These are phyloP conservation scores for Tetheella fluctuosa DNA, from an alignment of 2,888 invertebrate species.

Conservation along the genomic window DNA sequence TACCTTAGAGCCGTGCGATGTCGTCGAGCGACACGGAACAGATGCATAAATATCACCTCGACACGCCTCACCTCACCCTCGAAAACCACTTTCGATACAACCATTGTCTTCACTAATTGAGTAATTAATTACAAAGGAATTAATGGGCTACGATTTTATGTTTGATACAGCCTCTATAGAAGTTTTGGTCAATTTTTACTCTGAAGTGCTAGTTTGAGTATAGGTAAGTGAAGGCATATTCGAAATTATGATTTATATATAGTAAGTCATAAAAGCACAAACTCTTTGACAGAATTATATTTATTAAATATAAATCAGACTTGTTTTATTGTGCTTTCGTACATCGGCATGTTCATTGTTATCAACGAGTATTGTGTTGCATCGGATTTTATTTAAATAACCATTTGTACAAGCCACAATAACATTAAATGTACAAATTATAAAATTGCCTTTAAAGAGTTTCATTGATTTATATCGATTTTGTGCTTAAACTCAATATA, in stretches of 20 bases:
- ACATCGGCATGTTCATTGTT: neutral
- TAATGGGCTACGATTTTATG: neutral
- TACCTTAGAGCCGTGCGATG: conserved; percentile 44
- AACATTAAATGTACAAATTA: neutral
- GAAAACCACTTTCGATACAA: conserved; percentile 27
- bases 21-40: conserved; percentile 59
- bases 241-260: neutral
- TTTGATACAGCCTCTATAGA: neutral
- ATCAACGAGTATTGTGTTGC: neutral
- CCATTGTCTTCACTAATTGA: conserved; percentile 11
- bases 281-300: neutral
- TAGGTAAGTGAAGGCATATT: neutral
- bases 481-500: too few species aligned
- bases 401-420: neutral
- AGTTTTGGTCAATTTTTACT: neutral
- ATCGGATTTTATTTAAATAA: neutral
- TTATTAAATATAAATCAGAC: conserved; percentile 2
- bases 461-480: too few species aligned
- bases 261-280: neutral
- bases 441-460: too few species aligned
- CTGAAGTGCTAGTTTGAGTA: neutral
- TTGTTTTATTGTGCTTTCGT: neutral
- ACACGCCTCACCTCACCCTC: conserved; percentile 19
- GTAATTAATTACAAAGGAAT: conserved; percentile 2
- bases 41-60: conserved; percentile 64